Percentiles rank a stretch among this genome's conserved stretches.
phyloP scores from a whole-genome alignment of 2,888 invertebrate species.

The Philereme transversata region DNA sequence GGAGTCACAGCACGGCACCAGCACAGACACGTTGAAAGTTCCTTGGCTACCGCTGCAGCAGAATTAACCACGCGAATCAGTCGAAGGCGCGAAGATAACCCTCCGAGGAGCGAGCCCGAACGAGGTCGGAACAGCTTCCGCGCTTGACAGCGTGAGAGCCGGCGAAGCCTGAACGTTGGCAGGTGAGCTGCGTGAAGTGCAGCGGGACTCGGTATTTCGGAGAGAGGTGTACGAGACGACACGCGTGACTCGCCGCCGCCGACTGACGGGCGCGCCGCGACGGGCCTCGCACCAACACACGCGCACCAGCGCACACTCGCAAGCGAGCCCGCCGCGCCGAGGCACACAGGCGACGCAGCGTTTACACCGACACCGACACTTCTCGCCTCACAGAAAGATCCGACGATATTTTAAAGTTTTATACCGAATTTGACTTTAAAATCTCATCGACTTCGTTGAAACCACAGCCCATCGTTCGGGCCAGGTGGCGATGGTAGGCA shows the following conservation, averaged over 20 bases:
- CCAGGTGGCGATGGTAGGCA: conserved; percentile 53
- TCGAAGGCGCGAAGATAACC: conserved; percentile 56
- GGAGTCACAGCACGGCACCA: conserved; percentile 68
- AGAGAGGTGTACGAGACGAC: conserved; percentile 73
- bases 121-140: conserved; percentile 72
- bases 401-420: conserved; percentile 75
- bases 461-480: conserved; percentile 57
- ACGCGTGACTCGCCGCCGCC: conserved; percentile 81
- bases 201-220: conserved; percentile 56
- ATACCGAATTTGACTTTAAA: conserved; percentile 80
- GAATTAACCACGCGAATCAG: conserved; percentile 45
- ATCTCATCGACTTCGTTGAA: conserved; percentile 64
- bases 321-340: conserved; percentile 41
- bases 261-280: conserved; percentile 81
- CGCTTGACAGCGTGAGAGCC: conserved; percentile 78
- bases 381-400: conserved; percentile 55
- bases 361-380: conserved; percentile 40
- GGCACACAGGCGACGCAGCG: conserved; percentile 43
- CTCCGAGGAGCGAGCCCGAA: conserved; percentile 61
- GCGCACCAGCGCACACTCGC: conserved; percentile 72
- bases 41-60: conserved; percentile 62
- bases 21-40: conserved; percentile 56
- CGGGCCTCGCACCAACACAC: conserved; percentile 73
- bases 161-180: conserved; percentile 70
- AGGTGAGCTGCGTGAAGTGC: conserved; percentile 67